Conservation (phyloP, 2,888 invertebrate species). For the Eristalis tenax region DNA sequence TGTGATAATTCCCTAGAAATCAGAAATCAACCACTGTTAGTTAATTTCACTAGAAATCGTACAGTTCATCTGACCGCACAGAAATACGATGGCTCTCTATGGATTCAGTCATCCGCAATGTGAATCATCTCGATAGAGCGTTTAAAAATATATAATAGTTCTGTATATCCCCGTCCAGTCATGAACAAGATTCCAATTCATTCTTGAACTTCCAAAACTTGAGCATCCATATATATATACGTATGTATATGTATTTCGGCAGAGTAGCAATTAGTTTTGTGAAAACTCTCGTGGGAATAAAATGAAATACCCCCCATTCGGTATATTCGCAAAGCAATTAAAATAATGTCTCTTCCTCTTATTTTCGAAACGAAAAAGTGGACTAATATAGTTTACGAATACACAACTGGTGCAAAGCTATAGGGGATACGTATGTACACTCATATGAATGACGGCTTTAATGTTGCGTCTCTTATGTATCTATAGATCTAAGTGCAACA, state of each 20-base stretch:
- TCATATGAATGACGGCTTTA: neutral
- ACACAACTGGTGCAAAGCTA: neutral
- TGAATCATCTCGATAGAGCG: neutral
- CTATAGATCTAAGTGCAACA: constrained; percentile 11
- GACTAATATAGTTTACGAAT: neutral
- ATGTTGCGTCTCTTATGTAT: neutral
- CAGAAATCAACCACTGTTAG: too few relatives aligned
- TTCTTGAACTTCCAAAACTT: too few relatives aligned
- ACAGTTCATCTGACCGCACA: too few relatives aligned
- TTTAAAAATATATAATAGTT: neutral
- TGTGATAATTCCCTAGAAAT: too few relatives aligned
- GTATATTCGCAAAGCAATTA: neutral
- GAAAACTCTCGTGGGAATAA: neutral
- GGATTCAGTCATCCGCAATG: neutral
- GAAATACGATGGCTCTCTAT: too few relatives aligned
- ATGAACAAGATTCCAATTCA: neutral
- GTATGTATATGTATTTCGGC: neutral
- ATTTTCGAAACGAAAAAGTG: too few relatives aligned
- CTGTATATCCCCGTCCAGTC: neutral
- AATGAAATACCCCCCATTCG: neutral
- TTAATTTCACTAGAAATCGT: too few relatives aligned
- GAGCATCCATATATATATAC: neutral
- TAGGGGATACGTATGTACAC: neutral
- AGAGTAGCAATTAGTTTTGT: neutral
- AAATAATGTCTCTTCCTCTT: neutral